phyloP scores from a whole-genome alignment of 2,113 vertebrate species.

The Sakesphorus luctuosus region DNA sequence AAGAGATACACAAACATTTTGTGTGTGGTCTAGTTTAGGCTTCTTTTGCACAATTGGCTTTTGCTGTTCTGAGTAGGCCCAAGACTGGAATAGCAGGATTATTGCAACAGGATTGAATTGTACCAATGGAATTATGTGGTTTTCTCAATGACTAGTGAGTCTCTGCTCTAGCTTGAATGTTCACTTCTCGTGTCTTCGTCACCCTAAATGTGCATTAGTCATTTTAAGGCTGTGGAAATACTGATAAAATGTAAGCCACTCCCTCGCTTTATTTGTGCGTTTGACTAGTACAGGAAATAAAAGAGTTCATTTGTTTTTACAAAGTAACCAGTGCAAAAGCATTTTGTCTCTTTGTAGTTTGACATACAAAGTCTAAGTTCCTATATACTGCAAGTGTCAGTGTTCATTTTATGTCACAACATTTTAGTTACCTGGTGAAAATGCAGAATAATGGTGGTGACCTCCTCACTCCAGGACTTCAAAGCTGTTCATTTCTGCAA shows the following conservation, averaged over 20 bases:
- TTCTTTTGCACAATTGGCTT: not conserved
- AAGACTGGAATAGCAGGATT: not conserved
- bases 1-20: not conserved
- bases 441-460: not conserved
- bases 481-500: not conserved
- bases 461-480: not conserved
- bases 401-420: not conserved
- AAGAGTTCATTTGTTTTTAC: not conserved
- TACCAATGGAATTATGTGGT: accelerated
- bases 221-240: not conserved
- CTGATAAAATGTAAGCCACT: not conserved
- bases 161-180: not conserved
- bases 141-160: not conserved
- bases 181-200: not conserved
- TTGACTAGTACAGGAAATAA: not conserved
- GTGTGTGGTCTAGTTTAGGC: not conserved
- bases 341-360: not conserved
- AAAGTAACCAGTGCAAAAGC: not conserved
- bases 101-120: not conserved
- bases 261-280: not conserved
- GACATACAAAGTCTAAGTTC: not conserved
- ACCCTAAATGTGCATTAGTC: not conserved
- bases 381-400: not conserved
- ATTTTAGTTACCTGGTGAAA: not conserved
- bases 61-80: not conserved